A percentile compares a stretch with the other conserved stretches of the same genome.
Evolutionary conservation across 1,140 invertebrate genomes (phyloP).

Genomic region (Drosophila navojoa): DNA sequence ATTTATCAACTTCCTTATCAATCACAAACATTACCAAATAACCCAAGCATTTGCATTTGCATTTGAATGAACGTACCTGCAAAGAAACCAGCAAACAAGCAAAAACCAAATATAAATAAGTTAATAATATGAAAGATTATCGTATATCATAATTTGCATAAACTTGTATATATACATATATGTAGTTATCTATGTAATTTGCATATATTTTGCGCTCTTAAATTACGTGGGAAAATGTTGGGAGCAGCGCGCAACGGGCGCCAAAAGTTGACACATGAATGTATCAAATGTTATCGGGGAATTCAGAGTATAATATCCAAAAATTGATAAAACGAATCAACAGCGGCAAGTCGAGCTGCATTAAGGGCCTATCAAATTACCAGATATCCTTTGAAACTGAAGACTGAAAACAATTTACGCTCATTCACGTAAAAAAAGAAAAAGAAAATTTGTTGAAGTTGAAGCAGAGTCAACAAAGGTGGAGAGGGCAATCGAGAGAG

Average conservation of each 20-base stretch:
- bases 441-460: constrained; percentile 34
- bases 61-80: constrained; percentile 59
- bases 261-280: constrained; percentile 43
- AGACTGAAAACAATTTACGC: constrained; percentile 62
- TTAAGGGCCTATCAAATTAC: constrained; percentile 69
- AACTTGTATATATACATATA: constrained; percentile 8
- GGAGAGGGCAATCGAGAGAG: constrained; percentile 14
- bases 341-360: constrained; percentile 67
- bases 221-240: constrained; percentile 50
- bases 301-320: constrained; percentile 12
- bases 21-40: constrained; percentile 55
- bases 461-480: constrained; percentile 66
- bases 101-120: constrained; percentile 20
- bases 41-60: constrained; percentile 52
- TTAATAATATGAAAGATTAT: constrained; percentile 57
- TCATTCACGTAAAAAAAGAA: constrained; percentile 39
- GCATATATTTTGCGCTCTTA: constrained; percentile 17
- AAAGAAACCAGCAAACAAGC: not conserved
- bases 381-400: constrained; percentile 27
- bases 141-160: constrained; percentile 52
- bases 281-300: constrained; percentile 38
- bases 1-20: constrained; percentile 69
- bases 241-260: constrained; percentile 31
- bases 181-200: constrained; percentile 4
- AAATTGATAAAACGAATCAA: constrained; percentile 40